Conservation (phyloP, 2,113 vertebrate species). For the Trematocara nigrifrons region DNA sequence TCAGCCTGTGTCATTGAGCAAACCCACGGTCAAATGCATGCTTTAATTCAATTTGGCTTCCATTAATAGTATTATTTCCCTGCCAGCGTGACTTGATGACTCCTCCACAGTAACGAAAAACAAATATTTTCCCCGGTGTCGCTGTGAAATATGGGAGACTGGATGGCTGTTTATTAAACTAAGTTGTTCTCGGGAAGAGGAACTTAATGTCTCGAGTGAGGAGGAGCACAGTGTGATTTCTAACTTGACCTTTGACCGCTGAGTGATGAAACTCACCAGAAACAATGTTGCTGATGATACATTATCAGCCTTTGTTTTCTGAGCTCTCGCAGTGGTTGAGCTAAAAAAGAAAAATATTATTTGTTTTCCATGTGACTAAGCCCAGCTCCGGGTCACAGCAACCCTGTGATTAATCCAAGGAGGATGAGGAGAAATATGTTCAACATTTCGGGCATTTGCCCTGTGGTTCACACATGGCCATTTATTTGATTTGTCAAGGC, state of each 20-base stretch:
- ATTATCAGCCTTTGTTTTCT: constrained; percentile 12
- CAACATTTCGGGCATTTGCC: neutral
- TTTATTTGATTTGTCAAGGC: neutral
- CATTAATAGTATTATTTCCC: constrained; percentile 64
- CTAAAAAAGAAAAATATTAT: neutral
- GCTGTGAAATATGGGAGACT: constrained; percentile 8
- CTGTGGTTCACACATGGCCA: neutral
- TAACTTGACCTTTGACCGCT: constrained; percentile 8
- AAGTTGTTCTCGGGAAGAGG: constrained; percentile 13
- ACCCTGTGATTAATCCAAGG: constrained; percentile 4
- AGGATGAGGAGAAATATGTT: constrained; percentile 1
- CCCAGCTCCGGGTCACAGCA: neutral
- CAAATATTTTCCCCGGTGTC: constrained; percentile 34
- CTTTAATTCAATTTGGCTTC: constrained; percentile 68
- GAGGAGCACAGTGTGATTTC: neutral
- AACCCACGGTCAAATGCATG: constrained; percentile 62
- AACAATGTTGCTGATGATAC: neutral
- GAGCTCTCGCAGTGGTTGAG: neutral
- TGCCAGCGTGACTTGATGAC: constrained; percentile 44
- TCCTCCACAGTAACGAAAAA: constrained; percentile 54
- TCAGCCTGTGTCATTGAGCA: constrained; percentile 66
- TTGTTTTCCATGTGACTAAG: constrained; percentile 7
- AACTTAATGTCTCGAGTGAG: neutral
- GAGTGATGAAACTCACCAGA: neutral
- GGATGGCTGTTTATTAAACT: constrained; percentile 33